Evolutionary conservation across 2,113 vertebrate genomes (phyloP), one percentile per base, ranked within the genome.

Genomic region (Murina feae): DNA sequence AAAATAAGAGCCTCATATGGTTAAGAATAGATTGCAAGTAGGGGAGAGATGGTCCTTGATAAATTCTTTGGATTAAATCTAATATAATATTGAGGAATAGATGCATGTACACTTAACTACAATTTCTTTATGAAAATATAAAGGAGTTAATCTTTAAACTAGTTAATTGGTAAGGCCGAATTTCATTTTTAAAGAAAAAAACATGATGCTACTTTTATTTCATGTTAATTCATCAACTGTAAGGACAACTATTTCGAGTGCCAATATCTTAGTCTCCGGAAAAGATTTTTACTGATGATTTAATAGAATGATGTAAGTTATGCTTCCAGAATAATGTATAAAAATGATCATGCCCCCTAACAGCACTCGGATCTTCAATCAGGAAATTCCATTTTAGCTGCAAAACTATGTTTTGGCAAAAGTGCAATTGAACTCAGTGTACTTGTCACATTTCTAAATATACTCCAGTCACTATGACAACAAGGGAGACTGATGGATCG

Each of bases 401-500:
- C 97, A 97, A 98, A 98, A 98, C 98, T 97, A 98, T 97, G 98
- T 98, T 98, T 98, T 98, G 98, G 98, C 98, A 98, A 98, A 98
- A 98, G 98, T 98, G 98, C 98, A 98, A 98, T 97, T 98, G 98
- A 98, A 98, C 98, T 98, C 97, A 97, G 96, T 98, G 98, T 98
- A 98, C 98, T 98, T 98, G 98, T 98, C 98, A 98, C 98, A 98
- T 98, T 98, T 98, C 98, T 99, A 99, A 99, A 99, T 99, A 99
- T 98, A 99, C 97, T 96, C 97, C 0, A 75, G 98, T 99, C 98
- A 98, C 98, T 98, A 99, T 98, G 98, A 98, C 98, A 98, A 99
- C 98, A 98, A 98, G 95, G 83, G 98, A 98, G 98, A 98, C 98
- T 98, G 98, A 98, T 98, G 98, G 98, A 98, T 98, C 97, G 98